Conservation (phyloP, 2,113 vertebrate species). For the Heloderma charlesbogerti region DNA sequence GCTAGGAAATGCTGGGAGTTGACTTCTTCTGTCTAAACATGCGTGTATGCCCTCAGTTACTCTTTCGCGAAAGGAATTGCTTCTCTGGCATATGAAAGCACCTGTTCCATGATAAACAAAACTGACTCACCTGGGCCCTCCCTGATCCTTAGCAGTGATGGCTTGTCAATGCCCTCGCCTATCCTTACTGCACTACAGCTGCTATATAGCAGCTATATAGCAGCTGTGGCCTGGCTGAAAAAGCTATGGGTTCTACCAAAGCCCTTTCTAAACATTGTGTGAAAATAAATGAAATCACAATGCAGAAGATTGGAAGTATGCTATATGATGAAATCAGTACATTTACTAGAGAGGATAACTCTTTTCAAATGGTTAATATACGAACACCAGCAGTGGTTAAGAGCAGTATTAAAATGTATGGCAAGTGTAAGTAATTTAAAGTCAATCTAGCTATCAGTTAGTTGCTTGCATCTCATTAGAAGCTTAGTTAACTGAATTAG, state of each 20-base stretch:
- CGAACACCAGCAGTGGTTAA: background rate
- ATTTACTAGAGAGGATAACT: background rate
- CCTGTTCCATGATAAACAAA: background rate
- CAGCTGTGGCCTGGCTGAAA: background rate
- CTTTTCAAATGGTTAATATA: background rate
- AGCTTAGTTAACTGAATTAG: constrained; percentile 6
- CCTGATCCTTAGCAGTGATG: background rate
- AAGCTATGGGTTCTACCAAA: background rate
- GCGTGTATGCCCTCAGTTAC: background rate
- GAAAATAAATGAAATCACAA: background rate
- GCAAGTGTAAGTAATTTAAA: background rate
- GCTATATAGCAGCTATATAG: background rate
- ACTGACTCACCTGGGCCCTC: background rate
- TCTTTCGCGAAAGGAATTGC: background rate
- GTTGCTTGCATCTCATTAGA: background rate
- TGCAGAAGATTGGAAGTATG: background rate
- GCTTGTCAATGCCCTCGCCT: background rate
- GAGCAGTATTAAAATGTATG: background rate
- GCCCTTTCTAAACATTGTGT: background rate
- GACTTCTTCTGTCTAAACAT: background rate
- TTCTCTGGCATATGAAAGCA: background rate
- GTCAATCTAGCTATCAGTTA: background rate
- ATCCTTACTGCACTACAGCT: no score
- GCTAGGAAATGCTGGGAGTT: no score
- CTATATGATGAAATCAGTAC: background rate